These are phyloP conservation scores for Sinella curviseta DNA, from an alignment of 1,140 invertebrate genomes.

Conservation along the genomic window DNA sequence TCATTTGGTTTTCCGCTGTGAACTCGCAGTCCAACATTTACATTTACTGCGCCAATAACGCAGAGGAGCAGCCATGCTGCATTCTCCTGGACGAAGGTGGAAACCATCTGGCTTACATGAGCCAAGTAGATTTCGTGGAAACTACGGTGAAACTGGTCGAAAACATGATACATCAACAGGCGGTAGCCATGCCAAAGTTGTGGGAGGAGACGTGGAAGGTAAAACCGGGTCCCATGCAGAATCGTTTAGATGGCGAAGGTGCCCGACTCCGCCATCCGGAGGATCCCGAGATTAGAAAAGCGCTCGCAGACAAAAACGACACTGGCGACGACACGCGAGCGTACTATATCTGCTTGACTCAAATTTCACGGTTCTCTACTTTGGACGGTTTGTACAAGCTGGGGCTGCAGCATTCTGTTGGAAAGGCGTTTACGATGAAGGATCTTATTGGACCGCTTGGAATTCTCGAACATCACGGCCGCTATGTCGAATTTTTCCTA, in stretches of 20 bases:
- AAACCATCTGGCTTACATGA: neutral
- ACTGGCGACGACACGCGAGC: no score
- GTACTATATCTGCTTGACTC: no score
- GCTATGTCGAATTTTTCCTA: neutral
- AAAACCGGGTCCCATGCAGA: no score
- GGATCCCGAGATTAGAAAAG: no score
- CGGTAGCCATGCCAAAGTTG: neutral
- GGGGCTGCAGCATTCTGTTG: neutral
- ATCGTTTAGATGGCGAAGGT: no score
- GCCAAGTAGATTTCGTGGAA: neutral
- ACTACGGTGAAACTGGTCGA: slow-evolving; percentile 3
- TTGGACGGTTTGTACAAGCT: neutral
- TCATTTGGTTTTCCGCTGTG: neutral
- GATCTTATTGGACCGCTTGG: neutral
- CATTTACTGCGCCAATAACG: neutral
- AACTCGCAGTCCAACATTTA: neutral
- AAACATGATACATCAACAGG: neutral
- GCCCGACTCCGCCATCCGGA: no score
- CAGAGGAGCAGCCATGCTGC: neutral
- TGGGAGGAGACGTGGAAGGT: neutral
- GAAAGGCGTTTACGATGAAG: neutral
- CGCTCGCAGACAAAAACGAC: neutral
- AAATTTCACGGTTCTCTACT: no score
- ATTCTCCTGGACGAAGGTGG: neutral
- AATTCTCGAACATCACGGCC: neutral